Conservation (phyloP, 2,113 vertebrate species). For the Verasper variegatus region DNA sequence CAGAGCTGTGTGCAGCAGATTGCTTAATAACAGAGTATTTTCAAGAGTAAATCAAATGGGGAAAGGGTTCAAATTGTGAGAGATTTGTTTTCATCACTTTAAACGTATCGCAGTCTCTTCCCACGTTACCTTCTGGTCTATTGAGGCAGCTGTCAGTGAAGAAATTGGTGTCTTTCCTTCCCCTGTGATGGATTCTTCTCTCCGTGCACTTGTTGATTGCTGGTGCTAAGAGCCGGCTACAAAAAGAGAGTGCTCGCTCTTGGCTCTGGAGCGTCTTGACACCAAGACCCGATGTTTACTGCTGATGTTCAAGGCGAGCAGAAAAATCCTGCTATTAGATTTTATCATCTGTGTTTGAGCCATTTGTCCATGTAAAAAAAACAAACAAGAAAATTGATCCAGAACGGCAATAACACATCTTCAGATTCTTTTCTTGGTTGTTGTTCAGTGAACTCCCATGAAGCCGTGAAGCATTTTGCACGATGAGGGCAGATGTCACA, state of each 20-base stretch:
- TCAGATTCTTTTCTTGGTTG: not conserved
- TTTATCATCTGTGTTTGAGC: not conserved
- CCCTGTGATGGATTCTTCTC: slow-evolving; percentile 38
- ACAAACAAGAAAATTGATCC: not conserved
- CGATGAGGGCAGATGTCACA: slow-evolving; percentile 11
- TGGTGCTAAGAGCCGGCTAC: not conserved
- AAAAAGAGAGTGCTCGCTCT: slow-evolving; percentile 8
- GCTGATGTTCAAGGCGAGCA: not conserved
- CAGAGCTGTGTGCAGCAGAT: slow-evolving; percentile 7
- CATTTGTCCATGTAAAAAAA: not conserved
- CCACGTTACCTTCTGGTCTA: not conserved
- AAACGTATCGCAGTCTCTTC: not conserved
- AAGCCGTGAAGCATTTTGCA: not conserved
- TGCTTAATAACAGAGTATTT: slow-evolving; percentile 20
- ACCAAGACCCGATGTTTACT: slow-evolving; percentile 12
- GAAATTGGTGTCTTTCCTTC: slow-evolving; percentile 28
- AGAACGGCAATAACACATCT: not conserved
- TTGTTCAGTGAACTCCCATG: not conserved
- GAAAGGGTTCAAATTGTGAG: slow-evolving; percentile 7
- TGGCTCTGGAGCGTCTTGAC: slow-evolving; percentile 6
- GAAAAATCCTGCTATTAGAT: slow-evolving; percentile 9
- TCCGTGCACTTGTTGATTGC: slow-evolving; percentile 22
- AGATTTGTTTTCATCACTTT: slow-evolving; percentile 9
- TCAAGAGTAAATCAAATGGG: slow-evolving; percentile 2
- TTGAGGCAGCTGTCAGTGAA: slow-evolving; percentile 15